Conservation (phyloP, 2,113 vertebrate species). For the Anhinga anhinga region DNA sequence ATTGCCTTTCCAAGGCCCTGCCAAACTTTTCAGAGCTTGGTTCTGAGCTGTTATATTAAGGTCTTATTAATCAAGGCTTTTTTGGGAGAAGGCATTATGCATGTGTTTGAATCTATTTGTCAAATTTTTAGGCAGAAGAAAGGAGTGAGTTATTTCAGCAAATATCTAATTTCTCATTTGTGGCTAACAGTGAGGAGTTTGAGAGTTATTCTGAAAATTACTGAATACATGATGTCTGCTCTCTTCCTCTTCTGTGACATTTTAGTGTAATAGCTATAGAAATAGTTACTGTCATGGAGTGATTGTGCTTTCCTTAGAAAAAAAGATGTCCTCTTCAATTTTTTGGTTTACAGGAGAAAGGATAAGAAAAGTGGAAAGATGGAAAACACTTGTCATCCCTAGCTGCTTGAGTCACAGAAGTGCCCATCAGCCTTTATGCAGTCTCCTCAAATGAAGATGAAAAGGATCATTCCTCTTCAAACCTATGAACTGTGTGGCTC, state of each 20-base stretch:
- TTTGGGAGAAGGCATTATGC: background rate
- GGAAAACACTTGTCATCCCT: background rate
- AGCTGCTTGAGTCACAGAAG: background rate
- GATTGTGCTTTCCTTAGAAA: background rate
- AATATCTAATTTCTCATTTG: background rate
- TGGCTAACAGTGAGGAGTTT: background rate
- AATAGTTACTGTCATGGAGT: background rate
- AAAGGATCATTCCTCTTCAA: background rate
- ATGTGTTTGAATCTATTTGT: background rate
- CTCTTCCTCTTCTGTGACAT: background rate
- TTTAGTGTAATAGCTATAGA: background rate
- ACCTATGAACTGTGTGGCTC: background rate
- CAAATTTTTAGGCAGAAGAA: background rate
- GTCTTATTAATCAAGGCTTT: background rate
- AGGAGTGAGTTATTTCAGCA: background rate
- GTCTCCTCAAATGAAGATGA: background rate
- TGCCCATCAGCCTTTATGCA: background rate
- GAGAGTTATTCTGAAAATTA: background rate
- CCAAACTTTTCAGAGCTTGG: background rate
- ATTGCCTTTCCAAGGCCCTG: background rate
- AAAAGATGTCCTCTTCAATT: background rate
- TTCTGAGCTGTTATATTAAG: background rate
- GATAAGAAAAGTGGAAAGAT: background rate
- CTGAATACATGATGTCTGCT: background rate
- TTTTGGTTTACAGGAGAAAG: background rate